Evolutionary conservation across 1,140 invertebrate species (phyloP), one percentile per base, ranked within the genome.

Genomic region (Lucilia sericata): DNA sequence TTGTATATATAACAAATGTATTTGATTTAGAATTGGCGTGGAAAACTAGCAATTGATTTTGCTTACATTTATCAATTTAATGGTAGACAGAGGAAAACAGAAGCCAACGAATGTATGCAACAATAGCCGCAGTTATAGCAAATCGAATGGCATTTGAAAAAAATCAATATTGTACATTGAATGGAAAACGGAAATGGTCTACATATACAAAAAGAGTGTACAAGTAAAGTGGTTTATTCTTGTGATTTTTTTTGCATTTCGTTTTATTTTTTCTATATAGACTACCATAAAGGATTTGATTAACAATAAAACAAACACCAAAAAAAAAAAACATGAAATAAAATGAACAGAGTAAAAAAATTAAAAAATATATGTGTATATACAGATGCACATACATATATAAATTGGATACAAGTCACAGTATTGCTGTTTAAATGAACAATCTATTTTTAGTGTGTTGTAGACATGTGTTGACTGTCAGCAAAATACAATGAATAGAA

Each of bases 31-130:
- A 49, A 80, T 80, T 80, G 76, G 76, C 36, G 42, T 49, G n/a
- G 42, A 80, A 80, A 80, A 80, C 76, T n/a, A 80, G 42, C 76
- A 80, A 80, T 80, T 80, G 76, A 80, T 80, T 80, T 80, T 21
- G 47, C 76, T 80, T 80, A 80, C 76, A 80, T 80, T 80, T 80
- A 80, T 80, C 76, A 80, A n/a, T 80, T 21, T 80, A 80, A 80
- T 80, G 76, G 76, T 21, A 80, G n/a, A 70, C n/a, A 30, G 25
- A 30, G 25, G 25, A 19, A 70, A 9, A 70, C n/a, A 19, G 5
- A 70, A 17, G 17, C 60, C 1, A 70, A 30, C 25, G 60, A 10
- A 70, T 21, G 17, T 2, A 70, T 70, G 60, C 60, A 70, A 70
- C 17, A 70, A 70, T 70, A 10, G 60, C 19, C 51, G 17, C 17